Evolutionary conservation across 2,113 vertebrate genomes (phyloP).

Genomic region (Rhabdomys dilectus): DNA sequence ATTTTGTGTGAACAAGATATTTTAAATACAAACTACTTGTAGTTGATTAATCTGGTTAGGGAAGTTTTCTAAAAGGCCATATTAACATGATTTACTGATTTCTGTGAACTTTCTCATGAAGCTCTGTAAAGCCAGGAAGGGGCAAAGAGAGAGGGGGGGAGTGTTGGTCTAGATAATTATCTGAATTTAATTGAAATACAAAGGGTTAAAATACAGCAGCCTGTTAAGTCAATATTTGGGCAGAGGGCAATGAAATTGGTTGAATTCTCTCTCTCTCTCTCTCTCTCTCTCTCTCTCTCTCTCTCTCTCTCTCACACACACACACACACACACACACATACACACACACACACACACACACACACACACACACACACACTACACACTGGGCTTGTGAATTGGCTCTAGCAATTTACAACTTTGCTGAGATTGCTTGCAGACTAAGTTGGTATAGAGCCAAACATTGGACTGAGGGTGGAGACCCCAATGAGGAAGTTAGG

Average conservation of each 20-base stretch:
- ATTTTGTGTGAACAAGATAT: slow-evolving; percentile 40
- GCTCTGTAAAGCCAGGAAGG: neutral
- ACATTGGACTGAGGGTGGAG: no score
- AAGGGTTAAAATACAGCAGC: neutral
- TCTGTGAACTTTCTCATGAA: slow-evolving; percentile 9
- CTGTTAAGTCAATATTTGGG: neutral
- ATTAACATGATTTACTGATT: slow-evolving; percentile 46
- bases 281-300: neutral
- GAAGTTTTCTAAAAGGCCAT: slow-evolving; percentile 38
- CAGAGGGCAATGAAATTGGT: neutral
- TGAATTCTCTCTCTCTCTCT: neutral
- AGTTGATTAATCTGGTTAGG: slow-evolving; percentile 47
- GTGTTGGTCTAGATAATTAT: slow-evolving; percentile 2
- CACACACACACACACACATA: neutral
- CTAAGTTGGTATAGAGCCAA: neutral
- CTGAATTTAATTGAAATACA: slow-evolving; percentile 55
- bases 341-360: neutral
- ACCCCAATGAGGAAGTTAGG: no score
- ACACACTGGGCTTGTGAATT: neutral
- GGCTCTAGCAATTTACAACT: neutral
- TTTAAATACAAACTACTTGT: slow-evolving; percentile 47
- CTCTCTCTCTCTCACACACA: neutral
- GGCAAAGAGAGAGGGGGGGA: neutral
- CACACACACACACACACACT: no score
- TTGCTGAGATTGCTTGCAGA: neutral